Conservation (phyloP, 2,888 invertebrate species). For the Trissolcus brochymenae region DNA sequence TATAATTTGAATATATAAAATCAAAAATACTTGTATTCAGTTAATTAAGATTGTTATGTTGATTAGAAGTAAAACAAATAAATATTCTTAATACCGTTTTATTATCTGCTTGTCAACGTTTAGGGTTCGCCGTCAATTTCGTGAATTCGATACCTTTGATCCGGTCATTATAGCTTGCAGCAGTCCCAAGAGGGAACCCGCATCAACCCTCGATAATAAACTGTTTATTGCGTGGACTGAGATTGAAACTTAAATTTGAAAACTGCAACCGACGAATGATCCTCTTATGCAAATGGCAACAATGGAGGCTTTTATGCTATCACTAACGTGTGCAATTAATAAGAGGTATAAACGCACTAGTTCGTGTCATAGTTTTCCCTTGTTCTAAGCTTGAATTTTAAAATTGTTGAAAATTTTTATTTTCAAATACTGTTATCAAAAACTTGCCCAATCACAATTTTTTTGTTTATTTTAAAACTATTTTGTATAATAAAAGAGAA, state of each 20-base stretch:
- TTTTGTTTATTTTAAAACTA: no score
- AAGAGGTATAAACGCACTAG: no score
- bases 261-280: constrained; percentile 13
- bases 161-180: constrained; percentile 65
- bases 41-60: constrained; percentile 5
- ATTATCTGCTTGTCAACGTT: constrained; percentile 17
- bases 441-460: no score
- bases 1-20: no score
- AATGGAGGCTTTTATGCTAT: not conserved
- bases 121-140: constrained; percentile 44
- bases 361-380: no score
- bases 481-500: no score
- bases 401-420: no score
- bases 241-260: constrained; percentile 69
- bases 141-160: constrained; percentile 72
- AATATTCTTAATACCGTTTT: constrained; percentile 45
- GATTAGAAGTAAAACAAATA: constrained; percentile 31
- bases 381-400: no score
- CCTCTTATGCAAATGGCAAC: constrained; percentile 4
- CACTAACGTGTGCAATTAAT: no score
- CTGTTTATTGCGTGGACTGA: constrained; percentile 72
- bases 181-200: constrained; percentile 58
- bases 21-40: no score
- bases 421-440: no score
- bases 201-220: constrained; percentile 63